phyloP scores from a whole-genome alignment of 1,140 invertebrate genomes.

The Ladona fulva region DNA sequence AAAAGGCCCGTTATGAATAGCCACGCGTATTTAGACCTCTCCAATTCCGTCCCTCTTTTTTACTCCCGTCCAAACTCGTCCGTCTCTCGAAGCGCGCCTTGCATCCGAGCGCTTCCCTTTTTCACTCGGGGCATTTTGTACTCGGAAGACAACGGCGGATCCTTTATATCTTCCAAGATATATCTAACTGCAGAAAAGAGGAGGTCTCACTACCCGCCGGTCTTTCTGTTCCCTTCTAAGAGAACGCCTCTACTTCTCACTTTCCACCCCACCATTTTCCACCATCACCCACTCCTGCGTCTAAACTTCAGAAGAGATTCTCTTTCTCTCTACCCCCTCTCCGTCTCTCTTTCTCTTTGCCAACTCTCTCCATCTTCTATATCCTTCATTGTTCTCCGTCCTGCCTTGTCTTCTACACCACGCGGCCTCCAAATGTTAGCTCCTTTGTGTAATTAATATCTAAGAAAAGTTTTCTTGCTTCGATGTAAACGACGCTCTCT shows the following conservation, averaged over 20 bases:
- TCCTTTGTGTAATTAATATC: too few species aligned
- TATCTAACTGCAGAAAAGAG: slow-evolving; percentile 2
- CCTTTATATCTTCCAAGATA: neutral
- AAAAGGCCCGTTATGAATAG: too few species aligned
- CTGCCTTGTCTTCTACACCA: too few species aligned
- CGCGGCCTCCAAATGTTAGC: too few species aligned
- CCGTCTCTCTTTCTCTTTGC: neutral
- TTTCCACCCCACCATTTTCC: neutral
- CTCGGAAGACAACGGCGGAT: neutral
- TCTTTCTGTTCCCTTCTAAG: too few species aligned
- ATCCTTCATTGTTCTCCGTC: too few species aligned
- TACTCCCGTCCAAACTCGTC: neutral
- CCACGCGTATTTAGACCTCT: neutral
- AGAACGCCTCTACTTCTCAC: neutral
- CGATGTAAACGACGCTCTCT: too few species aligned
- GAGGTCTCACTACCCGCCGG: neutral
- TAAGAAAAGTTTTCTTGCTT: too few species aligned
- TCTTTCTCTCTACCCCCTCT: neutral
- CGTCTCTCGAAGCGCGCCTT: neutral
- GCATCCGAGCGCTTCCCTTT: neutral
- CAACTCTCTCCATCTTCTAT: neutral
- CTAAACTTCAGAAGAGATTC: neutral
- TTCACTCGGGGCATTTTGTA: neutral
- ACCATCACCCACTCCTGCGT: neutral
- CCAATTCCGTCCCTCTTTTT: neutral